These are phyloP conservation scores for Argyresthia albistria DNA, from an alignment of 2,888 invertebrate genomes.

Conservation along the genomic window DNA sequence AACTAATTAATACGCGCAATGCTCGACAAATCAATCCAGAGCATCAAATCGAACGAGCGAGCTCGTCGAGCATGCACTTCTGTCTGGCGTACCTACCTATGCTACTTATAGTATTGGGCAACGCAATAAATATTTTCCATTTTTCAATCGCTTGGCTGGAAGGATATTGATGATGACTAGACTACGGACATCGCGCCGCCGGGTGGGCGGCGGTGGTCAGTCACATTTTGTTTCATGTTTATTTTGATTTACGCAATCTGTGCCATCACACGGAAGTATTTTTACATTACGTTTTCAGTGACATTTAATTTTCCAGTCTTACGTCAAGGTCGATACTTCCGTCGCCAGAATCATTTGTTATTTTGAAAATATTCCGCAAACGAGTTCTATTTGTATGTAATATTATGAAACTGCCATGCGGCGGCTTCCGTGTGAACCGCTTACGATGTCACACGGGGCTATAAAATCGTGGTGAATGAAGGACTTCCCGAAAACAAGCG, in stretches of 20 bases:
- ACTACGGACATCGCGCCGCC: not conserved
- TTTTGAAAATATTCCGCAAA: constrained; percentile 45
- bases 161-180: constrained; percentile 9
- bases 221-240: constrained; percentile 22
- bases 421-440: constrained; percentile 28
- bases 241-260: constrained; percentile 33
- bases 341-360: constrained; percentile 46
- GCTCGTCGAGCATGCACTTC: too few species aligned
- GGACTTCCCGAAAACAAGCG: too few species aligned
- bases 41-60: not conserved
- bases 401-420: constrained; percentile 46
- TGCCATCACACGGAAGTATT: constrained; percentile 15
- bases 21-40: constrained; percentile 17
- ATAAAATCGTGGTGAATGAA: too few species aligned
- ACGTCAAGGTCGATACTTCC: constrained; percentile 47
- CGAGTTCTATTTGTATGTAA: constrained; percentile 33
- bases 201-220: not conserved
- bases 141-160: constrained; percentile 4
- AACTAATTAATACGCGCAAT: not conserved
- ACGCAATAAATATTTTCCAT: constrained; percentile 12
- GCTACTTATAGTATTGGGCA: constrained; percentile 6
- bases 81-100: constrained; percentile 9
- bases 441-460: too few species aligned
- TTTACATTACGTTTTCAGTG: constrained; percentile 28
- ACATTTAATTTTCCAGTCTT: constrained; percentile 33